Evolutionary conservation across 1,140 invertebrate genomes (phyloP), one percentile per base, ranked within the genome.

Genomic region (Brachionus rubens): DNA sequence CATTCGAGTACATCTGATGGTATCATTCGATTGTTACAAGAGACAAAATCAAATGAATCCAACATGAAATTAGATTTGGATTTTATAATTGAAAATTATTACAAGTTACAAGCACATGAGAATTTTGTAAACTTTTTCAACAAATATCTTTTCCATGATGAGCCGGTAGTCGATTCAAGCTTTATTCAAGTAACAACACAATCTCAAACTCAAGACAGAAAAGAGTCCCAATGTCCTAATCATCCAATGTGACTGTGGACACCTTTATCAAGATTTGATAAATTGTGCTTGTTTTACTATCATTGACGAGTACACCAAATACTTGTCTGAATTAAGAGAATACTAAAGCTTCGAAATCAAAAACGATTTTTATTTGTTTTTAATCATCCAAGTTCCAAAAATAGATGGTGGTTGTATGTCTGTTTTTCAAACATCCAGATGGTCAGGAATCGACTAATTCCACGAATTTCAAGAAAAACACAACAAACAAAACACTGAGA

Each of bases 191-290:
- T 79, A 21, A 79, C 78, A n/a, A 78, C 78, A 6, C 47, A 76
- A 33, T 59, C n/a, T 59, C 33, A 33, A 59, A 59, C 3, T 7
- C 10, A 24, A 3, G 54, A 43, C 9, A 77, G 77, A 10, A 50
- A 76, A n/a, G 70, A 41, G 70, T 9, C 70, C 75, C 26, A 79
- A 76, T 26, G 54, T 83, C 16, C 50, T 83, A 47, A 76, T 83
- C 21, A 65, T 83, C 30, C 82, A 82, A 54, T 82, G 81, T 79
- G 82, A 82, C 21, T 80, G 79, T 77, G 81, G 81, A 9, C 79
- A 82, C 47, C 47, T 78, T 12, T 80, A 82, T 72, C 68, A 77
- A 24, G 33, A 36, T 36, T 36, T 36, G 9, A 36, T 36, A 5
- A 36, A 36, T 36, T 36, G 33, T 36, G 33, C 33, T 36, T 9